Evolutionary conservation across 2,888 invertebrate species (phyloP).

Genomic region (Hirtodrosophila cameraria): DNA sequence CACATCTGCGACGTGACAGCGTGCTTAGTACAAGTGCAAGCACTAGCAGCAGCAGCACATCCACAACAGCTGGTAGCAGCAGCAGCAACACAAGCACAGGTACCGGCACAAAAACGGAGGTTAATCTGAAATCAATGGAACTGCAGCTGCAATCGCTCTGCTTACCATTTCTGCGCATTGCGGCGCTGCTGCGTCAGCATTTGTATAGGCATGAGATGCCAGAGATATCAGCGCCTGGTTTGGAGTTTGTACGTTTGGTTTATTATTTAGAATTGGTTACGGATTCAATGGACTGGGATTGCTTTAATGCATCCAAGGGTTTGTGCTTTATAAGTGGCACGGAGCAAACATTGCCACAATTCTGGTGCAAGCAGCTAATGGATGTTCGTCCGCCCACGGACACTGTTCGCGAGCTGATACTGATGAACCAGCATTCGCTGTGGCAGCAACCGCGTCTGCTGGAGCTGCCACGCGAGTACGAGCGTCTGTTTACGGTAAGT

Average conservation of each 20-base stretch:
- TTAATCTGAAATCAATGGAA: constrained; percentile 83
- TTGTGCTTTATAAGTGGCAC: constrained; percentile 86
- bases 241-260: constrained; percentile 91
- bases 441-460: constrained; percentile 94
- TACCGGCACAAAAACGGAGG: constrained; percentile 47
- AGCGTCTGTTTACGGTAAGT: constrained; percentile 92
- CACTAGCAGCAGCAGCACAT: constrained; percentile 1
- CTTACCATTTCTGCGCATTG: constrained; percentile 93
- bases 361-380: constrained; percentile 90
- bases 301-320: constrained; percentile 88
- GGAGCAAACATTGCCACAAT: constrained; percentile 85
- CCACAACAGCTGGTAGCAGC: constrained; percentile 12
- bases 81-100: constrained; percentile 23
- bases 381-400: constrained; percentile 84
- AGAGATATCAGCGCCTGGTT: constrained; percentile 86
- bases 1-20: constrained; percentile 81
- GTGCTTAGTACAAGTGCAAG: constrained; percentile 68
- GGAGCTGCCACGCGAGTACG: constrained; percentile 94
- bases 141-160: constrained; percentile 90
- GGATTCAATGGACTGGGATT: constrained; percentile 87
- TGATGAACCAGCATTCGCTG: constrained; percentile 89
- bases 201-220: constrained; percentile 91
- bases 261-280: constrained; percentile 91
- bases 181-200: constrained; percentile 92
- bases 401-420: constrained; percentile 86